Conservation (phyloP, 2,797 vertebrate species). For the Otolemur crassicaudatus region DNA sequence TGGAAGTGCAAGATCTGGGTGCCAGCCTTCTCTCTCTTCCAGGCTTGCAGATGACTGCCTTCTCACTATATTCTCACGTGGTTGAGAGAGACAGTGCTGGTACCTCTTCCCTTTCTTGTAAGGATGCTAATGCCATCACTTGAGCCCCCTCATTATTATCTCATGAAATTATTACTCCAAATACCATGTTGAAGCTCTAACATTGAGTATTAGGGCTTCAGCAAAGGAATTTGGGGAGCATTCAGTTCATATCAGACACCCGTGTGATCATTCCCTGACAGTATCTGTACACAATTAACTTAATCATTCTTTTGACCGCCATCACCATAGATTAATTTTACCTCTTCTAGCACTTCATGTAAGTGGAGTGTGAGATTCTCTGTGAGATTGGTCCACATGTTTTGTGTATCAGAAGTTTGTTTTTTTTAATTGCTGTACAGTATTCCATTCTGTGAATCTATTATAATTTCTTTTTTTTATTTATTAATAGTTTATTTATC, state of each 20-base stretch:
- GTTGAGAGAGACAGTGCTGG: background rate
- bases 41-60: background rate
- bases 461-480: background rate
- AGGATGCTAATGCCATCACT: background rate
- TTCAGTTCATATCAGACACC: background rate
- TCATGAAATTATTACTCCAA: background rate
- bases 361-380: background rate
- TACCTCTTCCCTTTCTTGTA: background rate
- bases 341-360: background rate
- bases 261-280: background rate
- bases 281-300: fast-evolving
- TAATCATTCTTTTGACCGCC: background rate
- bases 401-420: background rate
- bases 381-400: background rate
- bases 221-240: background rate
- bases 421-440: background rate
- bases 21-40: background rate
- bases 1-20: background rate
- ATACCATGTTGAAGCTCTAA: too few relatives aligned
- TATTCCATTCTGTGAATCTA: background rate
- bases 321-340: background rate
- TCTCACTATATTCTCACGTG: background rate
- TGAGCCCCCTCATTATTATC: background rate
- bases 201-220: background rate
- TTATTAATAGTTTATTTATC: too few relatives aligned